Evolutionary conservation across 2,888 invertebrate genomes (phyloP), one percentile per base, ranked within the genome.

Genomic region (Mimas tiliae): DNA sequence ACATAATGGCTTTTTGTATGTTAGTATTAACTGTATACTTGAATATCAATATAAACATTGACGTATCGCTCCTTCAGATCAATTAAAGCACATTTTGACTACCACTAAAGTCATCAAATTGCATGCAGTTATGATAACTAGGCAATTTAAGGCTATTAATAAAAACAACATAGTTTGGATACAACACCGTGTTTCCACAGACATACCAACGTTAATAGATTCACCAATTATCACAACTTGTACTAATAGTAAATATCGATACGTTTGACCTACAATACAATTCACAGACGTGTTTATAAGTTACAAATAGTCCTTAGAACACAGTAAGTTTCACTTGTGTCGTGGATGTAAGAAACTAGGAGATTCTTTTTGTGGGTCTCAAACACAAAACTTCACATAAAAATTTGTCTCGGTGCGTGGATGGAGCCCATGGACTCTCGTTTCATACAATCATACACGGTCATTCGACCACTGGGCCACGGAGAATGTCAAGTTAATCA

Each of bases 161-260:
- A 19, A 19, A 50, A 9, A 48, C n/a, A 50, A 16, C 1, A 14
- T 14, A 45, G 45, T 14, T 45, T 11, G 12, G 12, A 58, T 19
- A 34, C 19, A 58, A 58, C 12, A 42, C 38, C 42, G 58, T 38
- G 7, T 58, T 19, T 42, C 19, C 19, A 58, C 58, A 11, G 19
- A 58, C 42, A 58, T 21, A 12, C 19, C 19, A 19, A 6, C 42
- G 58, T 38, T 42, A 58, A 58, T 58, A 58, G 19, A 58, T 58
- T 38, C 34, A 11, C 38, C 55, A 58, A 58, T 58, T 58, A 58
- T 21, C 58, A 58, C 58, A 11, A 58, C 42, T 42, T 12, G 42
- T 12, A 19, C 11, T 16, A 55, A 58, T 58, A 38, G 42, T 19
- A 52, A 42, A 58, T 58, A 58, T 19, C 12, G 38, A 42, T 12